These are phyloP conservation scores for Caenorhabditis macrosperma DNA, from an alignment of 2,888 invertebrate genomes.

Conservation along the genomic window DNA sequence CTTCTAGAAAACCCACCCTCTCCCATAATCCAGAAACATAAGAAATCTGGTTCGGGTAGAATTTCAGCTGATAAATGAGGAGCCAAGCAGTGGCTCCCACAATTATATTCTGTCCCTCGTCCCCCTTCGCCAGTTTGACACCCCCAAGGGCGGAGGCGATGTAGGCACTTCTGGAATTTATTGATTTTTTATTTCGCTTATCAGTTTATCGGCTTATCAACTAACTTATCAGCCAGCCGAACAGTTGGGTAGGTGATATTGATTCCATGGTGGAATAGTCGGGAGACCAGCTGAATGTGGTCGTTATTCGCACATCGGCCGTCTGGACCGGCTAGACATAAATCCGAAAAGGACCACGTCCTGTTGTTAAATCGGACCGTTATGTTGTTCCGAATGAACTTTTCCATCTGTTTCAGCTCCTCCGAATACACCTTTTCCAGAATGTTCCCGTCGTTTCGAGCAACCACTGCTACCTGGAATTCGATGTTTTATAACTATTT, in stretches of 20 bases:
- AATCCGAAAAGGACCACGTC: constrained; percentile 67
- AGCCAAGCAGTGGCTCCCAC: constrained; percentile 74
- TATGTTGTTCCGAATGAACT: constrained; percentile 70
- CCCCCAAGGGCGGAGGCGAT: constrained; percentile 71
- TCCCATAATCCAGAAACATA: constrained; percentile 74
- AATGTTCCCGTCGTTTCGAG: constrained; percentile 88
- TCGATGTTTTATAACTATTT: not conserved
- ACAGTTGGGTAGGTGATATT: constrained; percentile 75
- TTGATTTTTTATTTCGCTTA: too few species aligned
- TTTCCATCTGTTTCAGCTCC: constrained; percentile 68
- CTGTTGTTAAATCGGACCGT: constrained; percentile 60
- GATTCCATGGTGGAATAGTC: constrained; percentile 67
- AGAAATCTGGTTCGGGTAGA: constrained; percentile 68
- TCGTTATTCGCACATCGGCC: constrained; percentile 69
- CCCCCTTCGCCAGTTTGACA: constrained; percentile 63
- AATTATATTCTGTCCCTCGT: constrained; percentile 63
- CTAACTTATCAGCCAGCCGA: constrained; percentile 64
- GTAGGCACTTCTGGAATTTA: constrained; percentile 67
- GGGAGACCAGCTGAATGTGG: constrained; percentile 67
- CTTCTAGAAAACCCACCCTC: too few species aligned
- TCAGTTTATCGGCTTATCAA: too few species aligned
- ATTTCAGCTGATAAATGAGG: constrained; percentile 74
- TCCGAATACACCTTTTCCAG: constrained; percentile 84
- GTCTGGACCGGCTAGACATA: constrained; percentile 69
- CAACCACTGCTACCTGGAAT: constrained; percentile 86